Percentiles rank a stretch among this genome's conserved stretches.
phyloP scores from a whole-genome alignment of 1,140 invertebrate genomes.

The Sinella curviseta region DNA sequence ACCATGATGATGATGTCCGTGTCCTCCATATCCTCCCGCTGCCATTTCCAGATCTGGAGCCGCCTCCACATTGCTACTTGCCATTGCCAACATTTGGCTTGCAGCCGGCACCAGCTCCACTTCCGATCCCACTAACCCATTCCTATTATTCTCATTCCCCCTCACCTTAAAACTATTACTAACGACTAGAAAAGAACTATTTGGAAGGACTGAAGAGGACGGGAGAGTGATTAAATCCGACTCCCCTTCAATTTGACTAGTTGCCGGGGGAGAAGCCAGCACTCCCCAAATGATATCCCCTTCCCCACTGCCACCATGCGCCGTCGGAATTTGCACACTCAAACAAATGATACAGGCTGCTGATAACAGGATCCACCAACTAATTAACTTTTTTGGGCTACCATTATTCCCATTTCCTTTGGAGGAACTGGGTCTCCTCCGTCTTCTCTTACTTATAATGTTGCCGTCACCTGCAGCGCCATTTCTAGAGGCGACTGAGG shows the following conservation, averaged over 20 bases:
- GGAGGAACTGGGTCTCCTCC: neutral
- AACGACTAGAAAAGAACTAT: constrained; percentile 13
- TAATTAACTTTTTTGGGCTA: neutral
- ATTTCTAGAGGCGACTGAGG: neutral
- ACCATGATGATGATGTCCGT: neutral
- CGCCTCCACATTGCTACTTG: neutral
- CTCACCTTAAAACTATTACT: constrained; percentile 3
- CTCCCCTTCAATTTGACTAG: neutral
- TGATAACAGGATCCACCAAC: neutral
- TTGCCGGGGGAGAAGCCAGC: neutral
- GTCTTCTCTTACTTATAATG: neutral
- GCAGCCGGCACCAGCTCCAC: neutral
- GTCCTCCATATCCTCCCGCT: neutral
- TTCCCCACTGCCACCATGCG: neutral
- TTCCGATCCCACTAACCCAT: neutral
- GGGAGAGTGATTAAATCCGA: neutral
- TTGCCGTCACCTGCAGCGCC: neutral
- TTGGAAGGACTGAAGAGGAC: neutral
- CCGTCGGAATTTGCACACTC: neutral
- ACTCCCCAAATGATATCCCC: neutral
- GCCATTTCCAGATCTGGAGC: constrained; percentile 11
- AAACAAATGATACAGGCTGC: neutral
- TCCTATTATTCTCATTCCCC: neutral
- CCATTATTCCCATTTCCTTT: neutral
- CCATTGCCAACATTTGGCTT: neutral